phyloP scores from a whole-genome alignment of 2,888 invertebrate species.

The Sphaerophoria rueppellii region DNA sequence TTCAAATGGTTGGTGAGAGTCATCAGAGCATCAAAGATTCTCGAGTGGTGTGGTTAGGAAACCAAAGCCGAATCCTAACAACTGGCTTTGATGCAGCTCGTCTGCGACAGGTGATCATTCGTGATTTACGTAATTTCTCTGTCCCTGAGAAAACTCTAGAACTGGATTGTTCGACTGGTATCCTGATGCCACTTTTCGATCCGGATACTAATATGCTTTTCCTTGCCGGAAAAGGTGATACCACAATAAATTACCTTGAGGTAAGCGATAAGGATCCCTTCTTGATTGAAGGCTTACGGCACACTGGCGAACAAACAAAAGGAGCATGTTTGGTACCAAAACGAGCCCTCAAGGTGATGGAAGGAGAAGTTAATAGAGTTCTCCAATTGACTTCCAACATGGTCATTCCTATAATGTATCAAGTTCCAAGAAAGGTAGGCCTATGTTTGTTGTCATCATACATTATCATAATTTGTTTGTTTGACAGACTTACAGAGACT shows the following conservation, averaged over 20 bases:
- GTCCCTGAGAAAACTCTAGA: slow-evolving; percentile 90
- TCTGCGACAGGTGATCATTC: slow-evolving; percentile 93
- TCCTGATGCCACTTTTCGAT: slow-evolving; percentile 96
- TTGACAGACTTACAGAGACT: slow-evolving; percentile 93
- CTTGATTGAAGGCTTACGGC: slow-evolving; percentile 93
- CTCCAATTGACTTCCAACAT: slow-evolving; percentile 92
- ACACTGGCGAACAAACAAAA: slow-evolving; percentile 97
- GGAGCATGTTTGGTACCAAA: slow-evolving; percentile 97
- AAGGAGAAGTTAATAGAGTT: slow-evolving; percentile 96
- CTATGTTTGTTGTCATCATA: no score
- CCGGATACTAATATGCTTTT: slow-evolving; percentile 97
- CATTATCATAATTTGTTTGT: slow-evolving; percentile 25
- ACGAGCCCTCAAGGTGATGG: slow-evolving; percentile 96
- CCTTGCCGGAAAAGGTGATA: slow-evolving; percentile 97
- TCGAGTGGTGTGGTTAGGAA: slow-evolving; percentile 94
- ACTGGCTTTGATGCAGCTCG: slow-evolving; percentile 95
- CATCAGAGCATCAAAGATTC: slow-evolving; percentile 97
- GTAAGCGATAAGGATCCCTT: slow-evolving; percentile 94
- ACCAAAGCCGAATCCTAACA: slow-evolving; percentile 91
- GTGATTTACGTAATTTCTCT: slow-evolving; percentile 92
- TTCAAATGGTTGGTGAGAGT: slow-evolving; percentile 87
- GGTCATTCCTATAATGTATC: slow-evolving; percentile 96
- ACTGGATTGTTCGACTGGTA: slow-evolving; percentile 93
- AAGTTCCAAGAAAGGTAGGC: slow-evolving; percentile 93
- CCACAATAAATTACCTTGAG: slow-evolving; percentile 95